Evolutionary conservation across 2,888 invertebrate species (phyloP).

Genomic region (Biston betularia): DNA sequence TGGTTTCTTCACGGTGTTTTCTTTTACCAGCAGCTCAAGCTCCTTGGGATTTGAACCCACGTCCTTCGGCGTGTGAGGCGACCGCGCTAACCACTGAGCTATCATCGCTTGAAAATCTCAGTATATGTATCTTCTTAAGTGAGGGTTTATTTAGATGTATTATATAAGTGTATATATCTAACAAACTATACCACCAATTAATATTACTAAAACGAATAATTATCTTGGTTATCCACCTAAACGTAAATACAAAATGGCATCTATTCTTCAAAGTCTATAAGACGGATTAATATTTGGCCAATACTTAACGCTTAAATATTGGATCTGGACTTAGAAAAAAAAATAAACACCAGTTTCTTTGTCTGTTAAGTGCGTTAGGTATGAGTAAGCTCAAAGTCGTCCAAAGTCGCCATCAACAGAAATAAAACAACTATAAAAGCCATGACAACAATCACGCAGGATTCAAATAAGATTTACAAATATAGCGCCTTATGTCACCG

Average conservation of each 20-base stretch:
- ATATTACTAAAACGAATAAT: too few species aligned
- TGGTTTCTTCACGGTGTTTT: too few species aligned
- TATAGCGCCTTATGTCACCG: constrained; percentile 72
- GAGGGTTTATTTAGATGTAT: too few species aligned
- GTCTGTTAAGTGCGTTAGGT: not conserved
- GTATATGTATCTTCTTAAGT: too few species aligned
- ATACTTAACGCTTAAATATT: constrained; percentile 11
- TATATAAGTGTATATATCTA: too few species aligned
- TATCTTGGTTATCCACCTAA: too few species aligned
- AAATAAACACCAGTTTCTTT: constrained; percentile 10
- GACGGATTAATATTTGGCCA: constrained; percentile 1
- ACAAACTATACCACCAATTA: not conserved
- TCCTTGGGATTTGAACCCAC: too few species aligned
- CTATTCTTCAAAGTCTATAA: not conserved
- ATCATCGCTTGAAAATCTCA: too few species aligned
- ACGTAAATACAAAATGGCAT: not conserved
- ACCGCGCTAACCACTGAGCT: too few species aligned
- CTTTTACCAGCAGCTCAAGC: too few species aligned
- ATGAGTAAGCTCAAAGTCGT: constrained; percentile 24
- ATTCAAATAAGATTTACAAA: constrained; percentile 64
- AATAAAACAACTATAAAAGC: constrained; percentile 45
- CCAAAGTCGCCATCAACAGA: constrained; percentile 32
- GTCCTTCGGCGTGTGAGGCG: too few species aligned
- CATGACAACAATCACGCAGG: constrained; percentile 43
- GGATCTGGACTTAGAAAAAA: not conserved